Conservation (phyloP, 2,797 vertebrate genomes). For the Cynopterus sphinx region DNA sequence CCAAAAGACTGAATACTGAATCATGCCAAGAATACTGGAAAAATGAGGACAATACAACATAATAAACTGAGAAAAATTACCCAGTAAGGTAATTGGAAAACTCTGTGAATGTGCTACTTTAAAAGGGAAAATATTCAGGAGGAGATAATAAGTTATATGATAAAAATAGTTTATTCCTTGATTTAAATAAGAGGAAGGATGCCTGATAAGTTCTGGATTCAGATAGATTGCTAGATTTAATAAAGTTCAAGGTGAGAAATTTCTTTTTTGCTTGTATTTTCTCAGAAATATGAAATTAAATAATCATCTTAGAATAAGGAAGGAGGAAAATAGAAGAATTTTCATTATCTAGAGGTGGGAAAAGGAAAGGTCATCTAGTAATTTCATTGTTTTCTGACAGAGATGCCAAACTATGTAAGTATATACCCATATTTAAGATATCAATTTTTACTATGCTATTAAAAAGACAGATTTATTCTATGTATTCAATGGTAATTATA, state of each 20-base stretch:
- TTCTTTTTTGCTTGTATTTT: not conserved
- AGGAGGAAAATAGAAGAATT: not conserved
- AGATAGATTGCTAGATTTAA: not conserved
- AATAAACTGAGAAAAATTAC: not conserved
- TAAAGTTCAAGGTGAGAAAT: not conserved
- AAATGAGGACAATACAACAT: not conserved
- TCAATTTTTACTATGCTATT: not conserved
- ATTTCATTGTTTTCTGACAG: not conserved
- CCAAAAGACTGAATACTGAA: not conserved
- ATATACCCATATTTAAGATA: not conserved
- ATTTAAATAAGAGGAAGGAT: not conserved
- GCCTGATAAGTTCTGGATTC: not conserved
- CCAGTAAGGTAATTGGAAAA: not conserved
- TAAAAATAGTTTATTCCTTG: not conserved
- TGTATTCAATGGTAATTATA: not conserved
- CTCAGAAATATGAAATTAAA: conserved; percentile 30
- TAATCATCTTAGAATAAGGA: not conserved
- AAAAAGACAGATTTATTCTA: not conserved
- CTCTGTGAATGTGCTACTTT: not conserved
- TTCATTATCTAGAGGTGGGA: not conserved
- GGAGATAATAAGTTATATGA: not conserved
- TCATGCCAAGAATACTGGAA: not conserved
- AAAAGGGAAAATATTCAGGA: not conserved
- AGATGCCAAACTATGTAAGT: not conserved
- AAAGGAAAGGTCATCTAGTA: not conserved